phyloP scores from a whole-genome alignment of 2,888 invertebrate species.

The Nephrocerus scutellatus region DNA sequence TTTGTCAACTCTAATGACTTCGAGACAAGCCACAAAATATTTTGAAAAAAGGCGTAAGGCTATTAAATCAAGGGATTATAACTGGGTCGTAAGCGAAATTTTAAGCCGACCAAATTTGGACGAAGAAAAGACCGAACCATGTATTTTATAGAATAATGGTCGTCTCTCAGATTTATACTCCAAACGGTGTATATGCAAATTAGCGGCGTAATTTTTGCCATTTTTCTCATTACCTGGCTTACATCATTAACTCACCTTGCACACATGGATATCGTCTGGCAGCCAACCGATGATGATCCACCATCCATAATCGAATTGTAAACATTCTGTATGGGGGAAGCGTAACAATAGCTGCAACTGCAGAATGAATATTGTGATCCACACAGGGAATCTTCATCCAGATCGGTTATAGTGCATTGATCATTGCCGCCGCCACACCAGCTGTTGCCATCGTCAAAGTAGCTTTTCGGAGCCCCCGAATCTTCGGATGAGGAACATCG shows the following conservation, averaged over 20 bases:
- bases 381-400: constrained; percentile 40
- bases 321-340: constrained; percentile 47
- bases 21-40: too few relatives aligned
- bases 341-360: constrained; percentile 57
- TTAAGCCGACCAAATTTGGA: too few relatives aligned
- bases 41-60: too few relatives aligned
- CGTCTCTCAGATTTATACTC: too few relatives aligned
- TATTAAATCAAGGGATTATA: too few relatives aligned
- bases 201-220: too few relatives aligned
- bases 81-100: too few relatives aligned
- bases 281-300: constrained; percentile 33
- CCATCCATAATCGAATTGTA: constrained; percentile 40
- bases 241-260: constrained; percentile 43
- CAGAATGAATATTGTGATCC: constrained; percentile 56
- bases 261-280: constrained; percentile 29
- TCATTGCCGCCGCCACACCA: constrained; percentile 27
- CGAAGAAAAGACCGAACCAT: too few relatives aligned
- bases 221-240: too few relatives aligned
- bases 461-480: constrained; percentile 26
- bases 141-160: too few relatives aligned
- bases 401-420: constrained; percentile 36
- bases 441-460: constrained; percentile 24
- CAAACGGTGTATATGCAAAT: too few relatives aligned
- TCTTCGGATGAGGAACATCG: constrained; percentile 25
- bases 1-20: too few relatives aligned